Percentiles rank a stretch among this genome's conserved stretches.
phyloP scores from a whole-genome alignment of 2,113 vertebrate species.

The Aix galericulata region DNA sequence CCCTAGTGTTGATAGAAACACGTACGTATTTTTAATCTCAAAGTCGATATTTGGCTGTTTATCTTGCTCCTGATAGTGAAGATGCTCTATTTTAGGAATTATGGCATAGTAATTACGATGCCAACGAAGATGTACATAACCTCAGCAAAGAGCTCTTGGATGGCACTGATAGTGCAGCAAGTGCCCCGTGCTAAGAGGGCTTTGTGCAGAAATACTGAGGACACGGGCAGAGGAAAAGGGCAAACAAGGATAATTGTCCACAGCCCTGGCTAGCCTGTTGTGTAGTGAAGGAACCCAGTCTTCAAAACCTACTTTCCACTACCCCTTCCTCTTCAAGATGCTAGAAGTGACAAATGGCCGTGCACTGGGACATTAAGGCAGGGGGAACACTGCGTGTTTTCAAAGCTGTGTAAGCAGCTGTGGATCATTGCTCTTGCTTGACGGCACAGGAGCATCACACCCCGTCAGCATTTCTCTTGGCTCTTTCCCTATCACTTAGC shows the following conservation, averaged over 20 bases:
- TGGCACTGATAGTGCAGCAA: not conserved
- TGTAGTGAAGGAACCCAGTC: not conserved
- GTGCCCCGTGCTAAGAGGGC: rapidly evolving
- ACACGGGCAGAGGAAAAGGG: not conserved
- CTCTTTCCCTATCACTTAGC: not conserved
- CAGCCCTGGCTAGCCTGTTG: not conserved
- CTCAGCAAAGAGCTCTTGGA: not conserved
- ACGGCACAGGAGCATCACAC: not conserved
- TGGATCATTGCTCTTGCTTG: conserved; percentile 54
- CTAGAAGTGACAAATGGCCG: conserved; percentile 19
- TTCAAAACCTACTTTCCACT: not conserved
- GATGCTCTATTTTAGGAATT: not conserved
- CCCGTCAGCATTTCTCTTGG: not conserved
- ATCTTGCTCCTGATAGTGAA: not conserved
- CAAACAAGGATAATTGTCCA: not conserved
- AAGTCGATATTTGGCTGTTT: not conserved
- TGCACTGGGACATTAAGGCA: not conserved
- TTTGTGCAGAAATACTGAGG: not conserved
- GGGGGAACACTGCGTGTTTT: conserved; percentile 25
- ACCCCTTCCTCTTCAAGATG: not conserved
- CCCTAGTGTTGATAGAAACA: not conserved
- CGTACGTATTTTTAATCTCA: not conserved
- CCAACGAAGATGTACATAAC: not conserved
- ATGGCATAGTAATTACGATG: not conserved
- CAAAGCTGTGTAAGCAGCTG: conserved; percentile 59